Evolutionary conservation across 1,140 invertebrate species (phyloP).

Genomic region (Aphelenchoides avenae): DNA sequence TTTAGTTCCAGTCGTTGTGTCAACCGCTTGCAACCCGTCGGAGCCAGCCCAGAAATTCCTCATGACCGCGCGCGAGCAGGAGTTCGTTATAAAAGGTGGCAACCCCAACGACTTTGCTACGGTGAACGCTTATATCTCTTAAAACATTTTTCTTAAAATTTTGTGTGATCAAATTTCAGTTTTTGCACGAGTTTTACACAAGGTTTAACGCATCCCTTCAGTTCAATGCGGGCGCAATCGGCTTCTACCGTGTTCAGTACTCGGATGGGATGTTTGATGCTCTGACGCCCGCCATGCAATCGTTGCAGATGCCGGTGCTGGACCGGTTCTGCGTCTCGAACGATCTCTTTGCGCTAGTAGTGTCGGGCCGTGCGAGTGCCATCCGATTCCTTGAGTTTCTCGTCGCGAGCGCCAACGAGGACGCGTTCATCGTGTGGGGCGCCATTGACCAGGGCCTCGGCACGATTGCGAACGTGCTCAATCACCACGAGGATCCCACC

Average conservation of each 20-base stretch:
- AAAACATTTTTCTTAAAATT: no score
- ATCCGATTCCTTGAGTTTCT: constrained; percentile 52
- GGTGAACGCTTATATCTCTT: no score
- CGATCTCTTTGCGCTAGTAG: constrained; percentile 80
- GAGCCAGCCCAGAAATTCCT: constrained; percentile 65
- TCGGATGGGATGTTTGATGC: constrained; percentile 72
- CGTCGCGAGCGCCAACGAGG: constrained; percentile 40
- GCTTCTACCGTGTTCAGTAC: constrained; percentile 75
- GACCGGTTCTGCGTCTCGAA: constrained; percentile 84
- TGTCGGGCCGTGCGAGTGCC: constrained; percentile 33
- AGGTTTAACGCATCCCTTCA: no score
- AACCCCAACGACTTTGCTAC: constrained; percentile 77
- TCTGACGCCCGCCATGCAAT: constrained; percentile 74
- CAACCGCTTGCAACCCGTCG: constrained; percentile 69
- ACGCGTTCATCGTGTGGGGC: constrained; percentile 56
- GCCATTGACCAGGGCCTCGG: constrained; percentile 37
- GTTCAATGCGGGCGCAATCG: constrained; percentile 63
- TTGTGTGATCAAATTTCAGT: no score
- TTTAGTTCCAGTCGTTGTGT: constrained; percentile 81
- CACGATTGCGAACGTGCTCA: constrained; percentile 21
- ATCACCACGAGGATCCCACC: constrained; percentile 39
- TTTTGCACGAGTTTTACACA: no score
- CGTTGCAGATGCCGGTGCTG: constrained; percentile 75
- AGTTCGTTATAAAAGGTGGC: constrained; percentile 68
- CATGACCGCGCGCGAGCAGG: constrained; percentile 63